Conservation (phyloP, 2,888 invertebrate species). For the Formica aserva region DNA sequence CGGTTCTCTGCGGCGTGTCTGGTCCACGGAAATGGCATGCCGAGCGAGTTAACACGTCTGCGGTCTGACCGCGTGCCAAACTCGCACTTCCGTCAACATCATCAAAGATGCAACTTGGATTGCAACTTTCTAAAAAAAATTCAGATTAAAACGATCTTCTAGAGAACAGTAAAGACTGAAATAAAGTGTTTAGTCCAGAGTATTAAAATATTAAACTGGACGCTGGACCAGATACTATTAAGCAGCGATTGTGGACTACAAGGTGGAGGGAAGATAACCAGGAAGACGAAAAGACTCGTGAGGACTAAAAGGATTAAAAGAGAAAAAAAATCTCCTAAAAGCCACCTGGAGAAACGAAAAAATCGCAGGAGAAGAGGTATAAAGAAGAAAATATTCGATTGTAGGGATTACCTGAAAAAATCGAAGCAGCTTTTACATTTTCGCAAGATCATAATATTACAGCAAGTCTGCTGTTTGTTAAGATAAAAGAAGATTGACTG, state of each 20-base stretch:
- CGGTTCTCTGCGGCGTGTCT: constrained; percentile 30
- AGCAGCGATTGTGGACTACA: background rate
- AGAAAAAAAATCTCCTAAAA: background rate
- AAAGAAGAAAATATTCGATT: background rate
- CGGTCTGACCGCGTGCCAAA: background rate
- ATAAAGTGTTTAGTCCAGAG: background rate
- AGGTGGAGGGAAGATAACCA: too few relatives aligned
- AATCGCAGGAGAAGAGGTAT: background rate
- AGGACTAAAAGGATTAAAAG: background rate
- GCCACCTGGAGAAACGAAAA: background rate
- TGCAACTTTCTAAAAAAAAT: background rate
- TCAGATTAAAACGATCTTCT: background rate
- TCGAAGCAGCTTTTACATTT: background rate
- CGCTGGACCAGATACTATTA: background rate
- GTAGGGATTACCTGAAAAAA: background rate
- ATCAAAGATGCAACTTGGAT: background rate
- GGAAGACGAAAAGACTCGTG: background rate
- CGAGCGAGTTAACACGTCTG: constrained; percentile 12
- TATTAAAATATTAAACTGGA: background rate
- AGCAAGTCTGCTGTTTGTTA: background rate
- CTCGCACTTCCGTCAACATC: background rate
- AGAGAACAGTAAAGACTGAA: background rate
- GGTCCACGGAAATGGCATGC: constrained; percentile 59
- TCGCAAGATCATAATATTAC: background rate
- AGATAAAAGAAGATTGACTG: background rate